Conservation (phyloP, 2,888 invertebrate genomes). For the Lissocephala sabroskyi region DNA sequence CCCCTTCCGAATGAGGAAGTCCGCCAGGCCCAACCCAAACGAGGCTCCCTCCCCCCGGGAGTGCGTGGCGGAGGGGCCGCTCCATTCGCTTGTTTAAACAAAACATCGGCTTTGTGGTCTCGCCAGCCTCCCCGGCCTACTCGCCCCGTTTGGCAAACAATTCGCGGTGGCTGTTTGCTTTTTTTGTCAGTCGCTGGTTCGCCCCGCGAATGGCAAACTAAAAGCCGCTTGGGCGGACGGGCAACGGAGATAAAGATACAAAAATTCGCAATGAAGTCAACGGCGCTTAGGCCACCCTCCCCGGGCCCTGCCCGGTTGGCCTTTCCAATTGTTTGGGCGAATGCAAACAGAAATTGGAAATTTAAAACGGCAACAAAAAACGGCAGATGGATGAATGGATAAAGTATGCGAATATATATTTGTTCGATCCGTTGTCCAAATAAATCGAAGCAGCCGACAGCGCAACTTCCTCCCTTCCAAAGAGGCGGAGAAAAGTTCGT, state of each 20-base stretch:
- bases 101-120: conserved; percentile 56
- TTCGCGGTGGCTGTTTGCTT: conserved; percentile 25
- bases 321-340: conserved; percentile 47
- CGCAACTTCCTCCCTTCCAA: conserved; percentile 8
- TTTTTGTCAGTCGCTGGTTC: not conserved
- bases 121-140: too few species aligned
- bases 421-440: not conserved
- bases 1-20: too few species aligned
- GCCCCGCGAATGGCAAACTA: not conserved
- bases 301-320: too few species aligned
- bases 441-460: not conserved
- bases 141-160: too few species aligned
- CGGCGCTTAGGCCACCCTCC: conserved; percentile 22
- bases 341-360: conserved; percentile 52
- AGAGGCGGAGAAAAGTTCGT: conserved; percentile 27
- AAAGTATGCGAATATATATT: too few species aligned
- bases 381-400: too few species aligned
- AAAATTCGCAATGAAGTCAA: conserved; percentile 44
- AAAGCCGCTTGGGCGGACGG: conserved; percentile 34
- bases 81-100: conserved; percentile 49
- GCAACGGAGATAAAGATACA: conserved; percentile 53
- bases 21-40: not conserved
- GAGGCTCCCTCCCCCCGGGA: not conserved
- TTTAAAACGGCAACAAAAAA: conserved; percentile 34
- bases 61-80: too few species aligned